Conservation (phyloP, 2,113 vertebrate species). For the Promerops cafer region DNA sequence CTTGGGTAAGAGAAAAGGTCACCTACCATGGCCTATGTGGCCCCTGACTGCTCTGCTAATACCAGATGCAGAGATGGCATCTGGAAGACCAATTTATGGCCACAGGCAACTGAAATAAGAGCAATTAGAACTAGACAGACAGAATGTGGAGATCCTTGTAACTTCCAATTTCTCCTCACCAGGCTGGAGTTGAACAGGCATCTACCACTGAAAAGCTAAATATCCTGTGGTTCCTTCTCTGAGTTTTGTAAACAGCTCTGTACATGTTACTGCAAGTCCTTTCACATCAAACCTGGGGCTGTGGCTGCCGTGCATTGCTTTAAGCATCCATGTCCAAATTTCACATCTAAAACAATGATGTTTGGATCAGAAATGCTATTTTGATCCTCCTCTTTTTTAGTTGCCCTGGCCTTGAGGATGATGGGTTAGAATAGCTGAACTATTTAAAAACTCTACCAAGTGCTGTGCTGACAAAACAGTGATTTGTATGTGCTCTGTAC, state of each 20-base stretch:
- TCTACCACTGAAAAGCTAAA: neutral
- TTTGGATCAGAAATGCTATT: constrained; percentile 28
- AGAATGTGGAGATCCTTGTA: neutral
- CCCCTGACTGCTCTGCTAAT: neutral
- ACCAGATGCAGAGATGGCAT: neutral
- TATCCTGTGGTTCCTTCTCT: neutral
- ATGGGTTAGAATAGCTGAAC: constrained; percentile 29
- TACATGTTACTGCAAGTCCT: neutral
- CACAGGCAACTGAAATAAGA: neutral
- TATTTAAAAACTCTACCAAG: constrained; percentile 25
- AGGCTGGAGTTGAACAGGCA: neutral
- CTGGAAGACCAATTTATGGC: neutral
- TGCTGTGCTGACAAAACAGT: neutral
- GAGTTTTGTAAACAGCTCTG: neutral
- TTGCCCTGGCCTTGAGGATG: neutral
- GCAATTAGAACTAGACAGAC: neutral
- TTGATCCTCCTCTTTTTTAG: constrained; percentile 11
- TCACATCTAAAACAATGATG: neutral
- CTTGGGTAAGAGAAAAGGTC: neutral
- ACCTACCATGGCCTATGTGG: neutral
- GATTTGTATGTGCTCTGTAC: constrained; percentile 17
- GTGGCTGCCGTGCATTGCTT: neutral
- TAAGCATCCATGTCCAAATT: neutral
- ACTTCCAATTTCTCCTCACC: neutral
- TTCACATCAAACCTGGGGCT: neutral